Evolutionary conservation across 1,140 invertebrate species (phyloP).

Genomic region (Helicorthomorpha holstii): DNA sequence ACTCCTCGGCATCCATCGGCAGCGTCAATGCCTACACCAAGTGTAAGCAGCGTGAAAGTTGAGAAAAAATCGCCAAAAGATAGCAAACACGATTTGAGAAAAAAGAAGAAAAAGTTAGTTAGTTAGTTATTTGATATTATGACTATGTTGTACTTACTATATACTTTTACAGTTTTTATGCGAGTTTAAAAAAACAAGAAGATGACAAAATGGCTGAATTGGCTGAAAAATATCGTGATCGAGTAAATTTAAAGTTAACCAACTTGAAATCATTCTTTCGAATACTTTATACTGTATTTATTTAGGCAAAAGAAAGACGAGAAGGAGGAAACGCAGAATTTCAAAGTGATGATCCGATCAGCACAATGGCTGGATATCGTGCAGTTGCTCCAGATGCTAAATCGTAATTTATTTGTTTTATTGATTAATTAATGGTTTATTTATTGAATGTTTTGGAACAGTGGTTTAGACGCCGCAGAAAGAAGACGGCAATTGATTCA

Average conservation of each 20-base stretch:
- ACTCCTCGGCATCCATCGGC: slow-evolving; percentile 46
- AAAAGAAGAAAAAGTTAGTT: slow-evolving; percentile 31
- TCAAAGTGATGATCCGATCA: slow-evolving; percentile 62
- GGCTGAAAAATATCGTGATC: slow-evolving; percentile 85
- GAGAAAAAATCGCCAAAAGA: slow-evolving; percentile 17
- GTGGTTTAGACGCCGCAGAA: slow-evolving; percentile 73
- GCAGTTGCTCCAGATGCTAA: slow-evolving; percentile 91
- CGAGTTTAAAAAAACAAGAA: slow-evolving; percentile 85
- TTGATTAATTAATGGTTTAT: no score
- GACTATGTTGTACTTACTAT: neutral
- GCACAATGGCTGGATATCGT: slow-evolving; percentile 72
- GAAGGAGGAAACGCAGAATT: slow-evolving; percentile 69
- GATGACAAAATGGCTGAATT: slow-evolving; percentile 89
- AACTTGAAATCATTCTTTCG: neutral
- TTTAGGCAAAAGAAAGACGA: slow-evolving; percentile 65
- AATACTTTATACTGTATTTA: slow-evolving; percentile 4
- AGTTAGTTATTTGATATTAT: neutral
- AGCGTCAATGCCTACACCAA: slow-evolving; percentile 8
- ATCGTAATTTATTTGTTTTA: slow-evolving; percentile 38
- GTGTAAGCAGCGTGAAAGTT: slow-evolving; percentile 6
- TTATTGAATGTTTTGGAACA: no score
- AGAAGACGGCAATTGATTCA: slow-evolving; percentile 87
- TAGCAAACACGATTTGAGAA: slow-evolving; percentile 26
- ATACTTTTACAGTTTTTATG: slow-evolving; percentile 52
- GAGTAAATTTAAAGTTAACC: slow-evolving; percentile 23